Evolutionary conservation across 2,797 vertebrate species (phyloP).

Genomic region (Pangasius larnaudii): DNA sequence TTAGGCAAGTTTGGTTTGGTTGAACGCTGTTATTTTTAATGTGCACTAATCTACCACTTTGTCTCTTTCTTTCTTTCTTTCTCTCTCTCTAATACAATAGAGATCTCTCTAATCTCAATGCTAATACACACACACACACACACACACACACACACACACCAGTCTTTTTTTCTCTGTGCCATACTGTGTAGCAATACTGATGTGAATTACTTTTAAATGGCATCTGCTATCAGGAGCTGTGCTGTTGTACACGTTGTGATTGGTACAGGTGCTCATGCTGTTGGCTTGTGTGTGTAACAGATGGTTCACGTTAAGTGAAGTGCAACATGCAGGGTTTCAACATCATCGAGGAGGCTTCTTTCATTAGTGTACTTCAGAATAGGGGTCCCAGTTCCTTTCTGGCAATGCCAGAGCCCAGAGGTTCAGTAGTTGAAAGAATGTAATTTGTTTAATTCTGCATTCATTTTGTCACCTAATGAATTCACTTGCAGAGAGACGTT

Average conservation of each 20-base stretch:
- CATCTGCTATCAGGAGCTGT: neutral
- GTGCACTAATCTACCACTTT: neutral
- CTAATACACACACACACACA: neutral
- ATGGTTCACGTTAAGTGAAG: neutral
- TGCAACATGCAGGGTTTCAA: neutral
- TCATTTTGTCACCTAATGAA: constrained; percentile 69
- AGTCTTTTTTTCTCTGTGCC: neutral
- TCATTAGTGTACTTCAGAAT: neutral
- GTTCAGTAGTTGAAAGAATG: constrained; percentile 57
- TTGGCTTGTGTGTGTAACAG: neutral
- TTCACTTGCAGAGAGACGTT: constrained; percentile 56
- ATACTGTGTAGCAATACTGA: neutral
- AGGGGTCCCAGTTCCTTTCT: neutral
- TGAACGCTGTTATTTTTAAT: neutral
- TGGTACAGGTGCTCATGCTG: neutral
- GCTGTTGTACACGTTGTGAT: neutral
- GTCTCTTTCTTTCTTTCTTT: neutral
- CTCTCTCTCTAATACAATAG: neutral
- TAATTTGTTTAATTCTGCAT: constrained; percentile 69
- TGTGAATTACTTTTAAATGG: neutral
- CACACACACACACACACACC: neutral
- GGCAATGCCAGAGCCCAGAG: neutral
- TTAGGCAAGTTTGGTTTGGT: neutral
- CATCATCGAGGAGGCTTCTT: neutral
- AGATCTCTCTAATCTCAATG: too few species aligned